Conservation (phyloP, 2,888 invertebrate genomes). For the Synanthedon tipuliformis region DNA sequence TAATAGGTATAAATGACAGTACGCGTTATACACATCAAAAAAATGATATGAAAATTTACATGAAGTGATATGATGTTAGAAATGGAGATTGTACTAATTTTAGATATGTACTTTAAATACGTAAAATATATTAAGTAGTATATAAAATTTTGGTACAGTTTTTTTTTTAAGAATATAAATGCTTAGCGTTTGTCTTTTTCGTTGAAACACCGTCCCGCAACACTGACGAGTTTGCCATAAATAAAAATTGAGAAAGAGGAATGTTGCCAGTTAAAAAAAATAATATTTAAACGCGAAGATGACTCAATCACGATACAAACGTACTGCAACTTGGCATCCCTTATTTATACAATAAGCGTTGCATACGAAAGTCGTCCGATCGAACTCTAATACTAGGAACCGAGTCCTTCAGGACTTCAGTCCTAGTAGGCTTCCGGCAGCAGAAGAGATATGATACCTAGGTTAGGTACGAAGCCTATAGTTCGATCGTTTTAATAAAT, state of each 20-base stretch:
- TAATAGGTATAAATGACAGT: constrained; percentile 17
- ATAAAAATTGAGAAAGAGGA: constrained; percentile 1
- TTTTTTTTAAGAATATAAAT: constrained; percentile 43
- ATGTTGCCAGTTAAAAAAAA: constrained; percentile 22
- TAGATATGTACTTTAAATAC: constrained; percentile 63
- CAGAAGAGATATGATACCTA: background rate
- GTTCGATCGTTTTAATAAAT: constrained; percentile 27
- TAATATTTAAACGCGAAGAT: constrained; percentile 16
- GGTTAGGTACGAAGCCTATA: constrained; percentile 21
- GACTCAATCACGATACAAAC: constrained; percentile 60
- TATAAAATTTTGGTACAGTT: constrained; percentile 51
- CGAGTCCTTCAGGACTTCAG: constrained; percentile 23
- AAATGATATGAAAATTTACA: constrained; percentile 67
- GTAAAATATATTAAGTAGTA: constrained; percentile 29
- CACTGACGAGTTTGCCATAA: constrained; percentile 30
- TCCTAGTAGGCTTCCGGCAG: constrained; percentile 9
- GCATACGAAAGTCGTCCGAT: constrained; percentile 59
- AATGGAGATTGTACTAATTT: constrained; percentile 62
- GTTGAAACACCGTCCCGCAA: constrained; percentile 49
- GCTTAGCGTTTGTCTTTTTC: constrained; percentile 62
- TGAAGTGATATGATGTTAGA: constrained; percentile 60
- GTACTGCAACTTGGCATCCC: constrained; percentile 68
- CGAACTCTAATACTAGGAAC: constrained; percentile 40
- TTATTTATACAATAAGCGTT: constrained; percentile 70
- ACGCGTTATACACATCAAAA: constrained; percentile 46